phyloP scores from a whole-genome alignment of 1,140 invertebrate genomes.

The Linepithema humile region DNA sequence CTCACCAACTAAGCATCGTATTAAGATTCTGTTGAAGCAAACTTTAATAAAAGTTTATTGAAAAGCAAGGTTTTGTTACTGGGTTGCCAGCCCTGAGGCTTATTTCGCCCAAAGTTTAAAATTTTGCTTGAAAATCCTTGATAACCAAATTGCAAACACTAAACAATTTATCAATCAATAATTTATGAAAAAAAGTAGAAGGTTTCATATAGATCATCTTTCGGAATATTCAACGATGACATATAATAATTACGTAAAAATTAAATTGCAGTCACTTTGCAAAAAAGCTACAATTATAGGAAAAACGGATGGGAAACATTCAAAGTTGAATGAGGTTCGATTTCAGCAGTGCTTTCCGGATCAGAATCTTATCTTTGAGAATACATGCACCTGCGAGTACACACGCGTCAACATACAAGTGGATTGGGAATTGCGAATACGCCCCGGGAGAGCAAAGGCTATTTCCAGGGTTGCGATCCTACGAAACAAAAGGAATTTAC shows the following conservation, averaged over 20 bases:
- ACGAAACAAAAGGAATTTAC: conserved; percentile 55
- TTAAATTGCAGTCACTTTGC: neutral
- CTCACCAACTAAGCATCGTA: conserved; percentile 16
- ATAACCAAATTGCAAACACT: conserved; percentile 4
- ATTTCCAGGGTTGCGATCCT: conserved; percentile 23
- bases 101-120: neutral
- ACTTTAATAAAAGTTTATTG: conserved; percentile 40
- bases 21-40: conserved; percentile 29
- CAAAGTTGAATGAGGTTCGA: neutral
- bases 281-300: neutral
- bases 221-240: neutral
- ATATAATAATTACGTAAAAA: neutral
- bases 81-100: neutral
- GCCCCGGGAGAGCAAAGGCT: conserved; percentile 17
- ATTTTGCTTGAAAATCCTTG: neutral
- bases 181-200: neutral
- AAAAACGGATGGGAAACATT: neutral
- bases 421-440: conserved; percentile 33
- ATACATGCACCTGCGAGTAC: neutral
- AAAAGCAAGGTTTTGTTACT: conserved; percentile 11
- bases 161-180: conserved; percentile 6
- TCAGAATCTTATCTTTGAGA: conserved; percentile 21
- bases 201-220: neutral
- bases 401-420: conserved; percentile 13
- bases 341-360: neutral